phyloP scores from a whole-genome alignment of 2,113 vertebrate species.

The Cephalopterus ornatus region DNA sequence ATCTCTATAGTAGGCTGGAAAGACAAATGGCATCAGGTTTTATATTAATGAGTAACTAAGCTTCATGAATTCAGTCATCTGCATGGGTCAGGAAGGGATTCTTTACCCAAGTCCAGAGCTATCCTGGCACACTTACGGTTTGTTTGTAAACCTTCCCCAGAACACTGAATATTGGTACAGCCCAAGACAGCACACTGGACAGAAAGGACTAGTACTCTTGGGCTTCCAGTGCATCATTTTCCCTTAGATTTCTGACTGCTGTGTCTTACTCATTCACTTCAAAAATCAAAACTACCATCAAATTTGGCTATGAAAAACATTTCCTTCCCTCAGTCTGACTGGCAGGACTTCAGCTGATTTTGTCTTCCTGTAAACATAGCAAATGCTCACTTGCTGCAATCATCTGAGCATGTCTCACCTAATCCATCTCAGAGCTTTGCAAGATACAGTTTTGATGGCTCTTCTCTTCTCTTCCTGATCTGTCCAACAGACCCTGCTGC shows the following conservation, averaged over 20 bases:
- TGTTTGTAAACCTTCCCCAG: neutral
- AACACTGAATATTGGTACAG: neutral
- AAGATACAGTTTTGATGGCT: neutral
- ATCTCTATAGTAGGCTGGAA: neutral
- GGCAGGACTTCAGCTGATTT: neutral
- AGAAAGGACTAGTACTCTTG: neutral
- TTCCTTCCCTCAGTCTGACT: neutral
- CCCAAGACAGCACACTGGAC: neutral
- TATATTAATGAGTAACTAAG: neutral
- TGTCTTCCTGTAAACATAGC: neutral
- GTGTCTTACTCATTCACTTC: neutral
- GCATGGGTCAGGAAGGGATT: neutral
- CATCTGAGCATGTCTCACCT: neutral
- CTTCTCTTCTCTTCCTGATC: neutral
- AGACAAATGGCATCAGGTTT: neutral
- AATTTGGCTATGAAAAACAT: neutral
- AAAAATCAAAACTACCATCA: neutral
- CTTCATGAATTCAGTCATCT: neutral
- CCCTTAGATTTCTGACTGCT: neutral
- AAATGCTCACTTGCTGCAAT: neutral
- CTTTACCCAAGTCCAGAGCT: neutral
- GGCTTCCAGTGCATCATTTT: neutral
- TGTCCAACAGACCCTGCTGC: neutral
- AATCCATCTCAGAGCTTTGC: neutral
- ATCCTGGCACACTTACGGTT: neutral